Evolutionary conservation across 2,888 invertebrate genomes (phyloP).

Genomic region (Smittia sp.): DNA sequence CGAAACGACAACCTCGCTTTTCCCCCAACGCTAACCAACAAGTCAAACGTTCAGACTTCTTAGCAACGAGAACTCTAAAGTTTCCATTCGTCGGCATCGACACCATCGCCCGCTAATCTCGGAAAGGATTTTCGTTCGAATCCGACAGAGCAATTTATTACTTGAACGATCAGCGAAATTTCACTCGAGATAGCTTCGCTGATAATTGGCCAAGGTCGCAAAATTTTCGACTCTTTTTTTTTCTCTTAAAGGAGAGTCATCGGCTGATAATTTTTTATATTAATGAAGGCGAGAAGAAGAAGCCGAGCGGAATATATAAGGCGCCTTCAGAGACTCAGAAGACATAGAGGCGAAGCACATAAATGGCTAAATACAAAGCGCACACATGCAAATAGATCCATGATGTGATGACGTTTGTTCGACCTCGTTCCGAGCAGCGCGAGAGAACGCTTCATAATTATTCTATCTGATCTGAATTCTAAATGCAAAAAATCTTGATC

Average conservation of each 20-base stretch:
- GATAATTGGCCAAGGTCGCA: background rate
- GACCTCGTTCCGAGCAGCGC: background rate
- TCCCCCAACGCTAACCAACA: no score
- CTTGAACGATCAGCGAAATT: no score
- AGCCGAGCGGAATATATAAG: background rate
- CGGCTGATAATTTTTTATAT: background rate
- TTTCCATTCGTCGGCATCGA: no score
- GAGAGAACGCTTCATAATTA: slow-evolving; percentile 2
- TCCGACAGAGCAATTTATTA: no score
- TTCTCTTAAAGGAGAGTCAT: slow-evolving; percentile 13
- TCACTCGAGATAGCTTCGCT: no score
- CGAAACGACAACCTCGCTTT: no score
- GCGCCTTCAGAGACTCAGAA: slow-evolving; percentile 5
- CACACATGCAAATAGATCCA: slow-evolving; percentile 31
- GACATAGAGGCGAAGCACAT: background rate
- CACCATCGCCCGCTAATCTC: no score
- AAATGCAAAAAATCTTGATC: slow-evolving; percentile 18
- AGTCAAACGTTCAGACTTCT: no score
- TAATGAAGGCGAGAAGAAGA: background rate
- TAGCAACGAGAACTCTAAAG: no score
- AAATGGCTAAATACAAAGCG: background rate
- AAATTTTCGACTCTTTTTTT: background rate
- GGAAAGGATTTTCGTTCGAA: no score
- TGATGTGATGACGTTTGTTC: slow-evolving; percentile 8
- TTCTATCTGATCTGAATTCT: slow-evolving; percentile 6